Conservation (phyloP, 2,888 invertebrate species). For the Hyles lineata region DNA sequence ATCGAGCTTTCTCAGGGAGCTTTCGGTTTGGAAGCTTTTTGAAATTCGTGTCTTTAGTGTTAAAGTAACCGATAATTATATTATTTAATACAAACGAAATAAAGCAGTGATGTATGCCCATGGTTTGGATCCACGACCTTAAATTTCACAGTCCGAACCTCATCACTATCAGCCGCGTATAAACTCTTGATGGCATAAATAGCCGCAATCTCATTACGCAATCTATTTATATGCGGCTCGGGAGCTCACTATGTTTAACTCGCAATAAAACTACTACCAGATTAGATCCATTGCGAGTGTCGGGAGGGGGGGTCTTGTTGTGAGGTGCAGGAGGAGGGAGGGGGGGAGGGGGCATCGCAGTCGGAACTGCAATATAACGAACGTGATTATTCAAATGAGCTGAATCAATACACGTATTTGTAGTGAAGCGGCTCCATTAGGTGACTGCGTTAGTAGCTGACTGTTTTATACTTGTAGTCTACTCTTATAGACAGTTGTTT, state of each 20-base stretch:
- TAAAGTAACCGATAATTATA: too few relatives aligned
- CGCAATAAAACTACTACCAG: not conserved
- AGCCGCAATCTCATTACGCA: conserved; percentile 1
- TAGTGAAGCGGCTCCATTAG: too few relatives aligned
- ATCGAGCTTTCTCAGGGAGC: too few relatives aligned
- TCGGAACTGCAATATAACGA: conserved; percentile 3
- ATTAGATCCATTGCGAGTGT: not conserved
- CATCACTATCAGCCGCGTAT: not conserved
- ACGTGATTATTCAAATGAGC: conserved; percentile 3
- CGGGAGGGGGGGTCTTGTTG: not conserved
- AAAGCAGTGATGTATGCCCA: too few relatives aligned
- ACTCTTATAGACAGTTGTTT: too few relatives aligned
- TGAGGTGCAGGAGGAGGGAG: not conserved
- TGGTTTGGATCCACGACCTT: too few relatives aligned
- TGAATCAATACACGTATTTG: not conserved
- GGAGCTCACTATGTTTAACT: not conserved
- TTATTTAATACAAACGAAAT: too few relatives aligned
- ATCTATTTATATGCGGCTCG: not conserved
- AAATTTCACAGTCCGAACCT: too few relatives aligned
- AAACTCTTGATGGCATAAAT: not conserved
- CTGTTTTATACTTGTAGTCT: too few relatives aligned
- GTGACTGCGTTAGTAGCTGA: too few relatives aligned
- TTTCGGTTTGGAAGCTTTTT: too few relatives aligned
- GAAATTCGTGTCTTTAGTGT: too few relatives aligned
- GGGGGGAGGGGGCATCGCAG: not conserved